Evolutionary conservation across 2,888 invertebrate genomes (phyloP), one percentile per base, ranked within the genome.

Genomic region (Rhamnusium bicolor): DNA sequence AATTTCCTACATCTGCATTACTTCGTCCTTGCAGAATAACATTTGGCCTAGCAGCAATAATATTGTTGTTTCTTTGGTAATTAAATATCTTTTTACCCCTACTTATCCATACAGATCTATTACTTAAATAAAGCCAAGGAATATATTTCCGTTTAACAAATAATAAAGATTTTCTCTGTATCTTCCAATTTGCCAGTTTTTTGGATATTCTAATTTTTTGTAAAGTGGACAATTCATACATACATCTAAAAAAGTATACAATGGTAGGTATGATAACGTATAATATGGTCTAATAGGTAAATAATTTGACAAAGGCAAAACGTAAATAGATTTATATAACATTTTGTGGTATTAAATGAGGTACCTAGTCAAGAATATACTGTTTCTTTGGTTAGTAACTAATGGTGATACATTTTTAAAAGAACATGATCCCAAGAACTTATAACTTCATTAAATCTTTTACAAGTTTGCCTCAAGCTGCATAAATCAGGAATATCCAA

Each of bases 111-210:
- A 92, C 78, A 29, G 82, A 82, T 18, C 90, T 86, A 0, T 85
- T 85, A 7, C 90, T 89, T 40, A 92, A 80, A 60, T 89, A 86
- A 7, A 92, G 79, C 88, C 90, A 90, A 51, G 92, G 91, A 82
- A 91, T 89, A 75, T 88, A 88, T 84, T 89, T 90, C 53, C 84
- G 85, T 56, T 74, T 80, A 53, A 68, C 76, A 27, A 88, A 88
- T 68, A 89, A 88, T 51, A 90, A 85, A 12, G 87, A 83, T 85
- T 86, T 75, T 90, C 90, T 12, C 85, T 82, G 79, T 90, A 92
- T 61, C 85, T 85, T 1, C 91, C 92, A 58, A 85, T 86, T n/a
- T 87, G 81, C 92, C 92, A 92, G 80, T 92, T 92, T n/a, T n/a
- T 87, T 82, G 0, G 88, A 88, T 56, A 90, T 86, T 40, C 76